Conservation (phyloP, 2,113 vertebrate species). For the Gila orcuttii region DNA sequence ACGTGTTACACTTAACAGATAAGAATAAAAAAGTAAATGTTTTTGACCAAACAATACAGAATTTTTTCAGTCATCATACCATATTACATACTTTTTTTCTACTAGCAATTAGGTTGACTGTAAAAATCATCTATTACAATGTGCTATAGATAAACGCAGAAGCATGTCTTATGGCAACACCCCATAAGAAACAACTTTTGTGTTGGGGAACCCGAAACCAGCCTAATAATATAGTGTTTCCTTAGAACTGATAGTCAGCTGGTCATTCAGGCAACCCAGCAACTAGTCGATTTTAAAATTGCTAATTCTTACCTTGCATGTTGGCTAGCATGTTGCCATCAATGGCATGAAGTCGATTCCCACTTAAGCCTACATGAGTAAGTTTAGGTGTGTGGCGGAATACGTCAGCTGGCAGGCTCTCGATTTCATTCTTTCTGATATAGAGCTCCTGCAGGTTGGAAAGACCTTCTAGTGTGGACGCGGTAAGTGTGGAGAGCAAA, state of each 20-base stretch:
- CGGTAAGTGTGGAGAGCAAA: conserved; percentile 65
- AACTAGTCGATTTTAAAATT: neutral
- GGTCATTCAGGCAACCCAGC: neutral
- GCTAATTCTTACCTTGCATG: conserved; percentile 67
- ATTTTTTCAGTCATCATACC: no score
- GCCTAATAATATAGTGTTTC: neutral
- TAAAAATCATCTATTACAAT: neutral
- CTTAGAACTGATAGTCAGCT: neutral
- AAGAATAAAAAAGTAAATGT: neutral
- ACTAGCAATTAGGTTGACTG: neutral
- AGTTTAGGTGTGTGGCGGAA: conserved; percentile 73
- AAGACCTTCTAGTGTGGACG: conserved; percentile 68
- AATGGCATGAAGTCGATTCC: conserved; percentile 75
- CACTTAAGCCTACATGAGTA: conserved; percentile 74
- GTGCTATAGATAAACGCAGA: neutral
- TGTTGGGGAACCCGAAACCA: neutral
- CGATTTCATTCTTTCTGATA: conserved; percentile 75
- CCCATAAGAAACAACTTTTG: neutral
- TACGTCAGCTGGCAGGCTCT: conserved; percentile 66
- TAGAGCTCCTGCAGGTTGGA: conserved; percentile 75
- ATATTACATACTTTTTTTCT: neutral
- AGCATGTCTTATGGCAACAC: neutral
- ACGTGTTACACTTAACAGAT: neutral
- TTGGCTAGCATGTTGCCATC: conserved; percentile 70
- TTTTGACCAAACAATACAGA: neutral